Base-by-base conservation (phyloP, 2,113 vertebrate genomes). In the Stigmatopora nigra region DNA sequence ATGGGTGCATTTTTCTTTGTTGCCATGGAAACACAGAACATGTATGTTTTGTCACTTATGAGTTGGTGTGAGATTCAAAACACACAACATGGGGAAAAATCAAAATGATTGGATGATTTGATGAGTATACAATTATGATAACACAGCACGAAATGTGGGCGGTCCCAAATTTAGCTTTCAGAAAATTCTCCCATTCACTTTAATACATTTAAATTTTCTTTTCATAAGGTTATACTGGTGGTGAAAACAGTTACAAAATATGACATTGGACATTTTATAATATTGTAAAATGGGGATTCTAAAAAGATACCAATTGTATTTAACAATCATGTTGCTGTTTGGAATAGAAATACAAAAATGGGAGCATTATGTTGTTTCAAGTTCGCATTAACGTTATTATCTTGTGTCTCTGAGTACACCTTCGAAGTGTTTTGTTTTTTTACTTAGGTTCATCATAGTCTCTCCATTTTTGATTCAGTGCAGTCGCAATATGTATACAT, bases 21-120 rank as follows among this genome's bases (percentile, higher is more conserved):
- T 89, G 61, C 85, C 85, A 91, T 89, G 81, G 85, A 80, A 86
- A 89, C 84, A 57, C 81, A 83, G 66, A 76, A 65, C 65, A 73
- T 86, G 78, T 78, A 84, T 72, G 78, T 86, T 82, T 63, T 85
- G 84, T 81, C 76, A 73, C 73, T 71, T 80, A 64, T 72, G 62
- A 58, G 56, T 31, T 35, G 5, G 17, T 1, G 1, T 12, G 11
- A 19, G 36, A 60, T 13, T 19, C 36, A 20, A 16, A 17, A 17
- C 9, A n/a, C 57, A n/a, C 15, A 38, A 59, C 16, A n/a, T 17
- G 17, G 57, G 38, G 8, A 41, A 38, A 59, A 10, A 35, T 59
- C 10, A 60, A 19, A 60, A 60, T 19, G 57, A 41, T 5, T 6
- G 4, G 57, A 57, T 46, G 36, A 57, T 16, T 6, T 0, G 46